These are phyloP conservation scores for Exocentrus adspersus DNA, from an alignment of 2,888 invertebrate species.

Conservation along the genomic window DNA sequence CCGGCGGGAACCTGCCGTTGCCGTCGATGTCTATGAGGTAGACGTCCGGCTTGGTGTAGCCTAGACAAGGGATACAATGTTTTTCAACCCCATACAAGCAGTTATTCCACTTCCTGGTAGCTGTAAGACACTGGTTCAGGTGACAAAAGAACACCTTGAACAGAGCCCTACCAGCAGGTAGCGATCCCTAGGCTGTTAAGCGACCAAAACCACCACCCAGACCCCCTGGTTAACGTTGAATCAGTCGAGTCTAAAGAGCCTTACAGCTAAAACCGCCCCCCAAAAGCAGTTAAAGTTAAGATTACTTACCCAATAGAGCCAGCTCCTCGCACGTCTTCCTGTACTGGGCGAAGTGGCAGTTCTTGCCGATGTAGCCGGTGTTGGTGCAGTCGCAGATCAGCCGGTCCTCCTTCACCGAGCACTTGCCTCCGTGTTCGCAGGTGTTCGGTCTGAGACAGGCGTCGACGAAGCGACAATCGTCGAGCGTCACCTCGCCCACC, in stretches of 20 bases:
- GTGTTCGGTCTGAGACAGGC: constrained; percentile 90
- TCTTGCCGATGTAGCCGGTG: constrained; percentile 92
- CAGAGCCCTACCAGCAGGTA: too few relatives aligned
- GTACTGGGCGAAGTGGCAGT: constrained; percentile 93
- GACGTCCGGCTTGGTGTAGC: constrained; percentile 89
- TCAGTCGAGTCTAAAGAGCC: too few relatives aligned
- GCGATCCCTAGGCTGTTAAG: too few relatives aligned
- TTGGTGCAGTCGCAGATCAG: constrained; percentile 90
- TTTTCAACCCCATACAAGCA: too few relatives aligned
- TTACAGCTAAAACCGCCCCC: too few relatives aligned
- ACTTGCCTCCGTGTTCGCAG: constrained; percentile 92
- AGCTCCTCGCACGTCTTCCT: constrained; percentile 93
- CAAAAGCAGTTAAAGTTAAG: background rate
- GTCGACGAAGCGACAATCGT: constrained; percentile 88
- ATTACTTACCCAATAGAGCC: constrained; percentile 73
- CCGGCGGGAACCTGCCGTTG: constrained; percentile 90
- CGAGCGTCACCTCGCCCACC: constrained; percentile 88
- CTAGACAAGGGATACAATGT: too few relatives aligned
- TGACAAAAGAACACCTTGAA: too few relatives aligned
- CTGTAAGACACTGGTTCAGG: too few relatives aligned
- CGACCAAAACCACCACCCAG: too few relatives aligned
- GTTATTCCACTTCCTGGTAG: too few relatives aligned
- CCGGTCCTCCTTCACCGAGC: constrained; percentile 87
- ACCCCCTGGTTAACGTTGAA: too few relatives aligned
- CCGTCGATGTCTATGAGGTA: constrained; percentile 95